Evolutionary conservation across 2,888 invertebrate species (phyloP).

Genomic region (Drosophila prolongata): DNA sequence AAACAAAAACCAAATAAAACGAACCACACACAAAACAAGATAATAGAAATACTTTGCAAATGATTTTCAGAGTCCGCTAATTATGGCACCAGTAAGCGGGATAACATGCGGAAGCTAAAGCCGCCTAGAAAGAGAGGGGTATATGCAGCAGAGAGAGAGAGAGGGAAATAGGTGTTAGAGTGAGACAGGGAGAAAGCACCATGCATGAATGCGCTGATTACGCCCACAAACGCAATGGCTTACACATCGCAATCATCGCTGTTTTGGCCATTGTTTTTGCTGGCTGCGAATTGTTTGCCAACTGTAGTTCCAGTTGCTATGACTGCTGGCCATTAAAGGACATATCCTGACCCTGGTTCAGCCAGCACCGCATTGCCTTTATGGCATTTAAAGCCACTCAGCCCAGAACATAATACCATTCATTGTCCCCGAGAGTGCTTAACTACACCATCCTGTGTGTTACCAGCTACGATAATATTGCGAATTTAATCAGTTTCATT

Average conservation of each 20-base stretch:
- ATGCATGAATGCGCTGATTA: slow-evolving; percentile 60
- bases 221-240: slow-evolving; percentile 24
- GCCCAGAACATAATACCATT: slow-evolving; percentile 41
- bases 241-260: slow-evolving; percentile 16
- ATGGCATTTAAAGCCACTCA: slow-evolving; percentile 61
- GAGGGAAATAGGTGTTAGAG: not conserved
- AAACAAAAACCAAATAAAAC: slow-evolving; percentile 13
- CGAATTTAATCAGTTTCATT: slow-evolving; percentile 31
- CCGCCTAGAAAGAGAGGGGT: not conserved
- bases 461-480: slow-evolving; percentile 11
- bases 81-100: slow-evolving; percentile 55
- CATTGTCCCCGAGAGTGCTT: slow-evolving; percentile 36
- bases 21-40: slow-evolving; percentile 20
- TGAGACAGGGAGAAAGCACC: slow-evolving; percentile 12
- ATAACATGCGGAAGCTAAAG: slow-evolving; percentile 17
- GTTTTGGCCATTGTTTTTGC: slow-evolving; percentile 38
- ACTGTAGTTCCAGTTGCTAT: slow-evolving; percentile 41
- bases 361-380: slow-evolving; percentile 20
- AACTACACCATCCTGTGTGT: slow-evolving; percentile 13
- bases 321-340: slow-evolving; percentile 19
- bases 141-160: slow-evolving; percentile 2
- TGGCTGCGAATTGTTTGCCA: slow-evolving; percentile 51
- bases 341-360: slow-evolving; percentile 3
- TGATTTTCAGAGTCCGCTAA: slow-evolving; percentile 54
- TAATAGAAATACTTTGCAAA: slow-evolving; percentile 54